phyloP scores from a whole-genome alignment of 2,113 vertebrate species.

The Colossoma macropomum region DNA sequence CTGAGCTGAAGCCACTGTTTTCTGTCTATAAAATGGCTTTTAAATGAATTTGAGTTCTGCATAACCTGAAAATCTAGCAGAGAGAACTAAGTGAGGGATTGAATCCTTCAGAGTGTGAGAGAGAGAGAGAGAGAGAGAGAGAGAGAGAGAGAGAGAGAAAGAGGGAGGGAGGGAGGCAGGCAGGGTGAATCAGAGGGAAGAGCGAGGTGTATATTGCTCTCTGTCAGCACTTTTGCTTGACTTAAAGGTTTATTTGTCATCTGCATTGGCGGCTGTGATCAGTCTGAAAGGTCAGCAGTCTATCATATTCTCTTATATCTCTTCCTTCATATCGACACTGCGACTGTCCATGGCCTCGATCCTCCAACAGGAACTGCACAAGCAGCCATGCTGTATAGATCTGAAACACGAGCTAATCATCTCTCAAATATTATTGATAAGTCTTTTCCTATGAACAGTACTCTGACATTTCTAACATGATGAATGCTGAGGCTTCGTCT shows the following conservation, averaged over 20 bases:
- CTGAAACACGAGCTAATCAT: constrained; percentile 50
- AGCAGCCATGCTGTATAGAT: constrained; percentile 43
- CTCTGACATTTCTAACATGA: constrained; percentile 41
- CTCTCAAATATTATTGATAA: constrained; percentile 41
- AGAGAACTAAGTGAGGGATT: constrained; percentile 4
- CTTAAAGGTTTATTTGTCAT: constrained; percentile 75
- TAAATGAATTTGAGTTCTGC: not conserved
- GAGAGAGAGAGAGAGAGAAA: not conserved
- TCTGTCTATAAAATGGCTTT: not conserved
- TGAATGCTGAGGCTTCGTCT: not conserved
- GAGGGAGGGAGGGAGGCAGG: constrained; percentile 21
- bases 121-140: too few species aligned
- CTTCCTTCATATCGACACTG: constrained; percentile 67
- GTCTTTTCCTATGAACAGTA: constrained; percentile 42
- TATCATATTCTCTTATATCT: constrained; percentile 72
- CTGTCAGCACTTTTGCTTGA: constrained; percentile 63
- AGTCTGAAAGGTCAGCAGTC: constrained; percentile 73
- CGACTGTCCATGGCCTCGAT: constrained; percentile 40
- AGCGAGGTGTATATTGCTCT: constrained; percentile 57
- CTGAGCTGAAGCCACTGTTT: too few species aligned
- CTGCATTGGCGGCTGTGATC: constrained; percentile 66
- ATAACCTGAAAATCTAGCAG: constrained; percentile 2
- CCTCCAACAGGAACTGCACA: constrained; percentile 32
- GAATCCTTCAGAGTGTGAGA: not conserved
- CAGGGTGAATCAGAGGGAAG: constrained; percentile 11